These are phyloP conservation scores for Brachyopa scutellaris DNA, from an alignment of 2,888 invertebrate species.

Conservation along the genomic window DNA sequence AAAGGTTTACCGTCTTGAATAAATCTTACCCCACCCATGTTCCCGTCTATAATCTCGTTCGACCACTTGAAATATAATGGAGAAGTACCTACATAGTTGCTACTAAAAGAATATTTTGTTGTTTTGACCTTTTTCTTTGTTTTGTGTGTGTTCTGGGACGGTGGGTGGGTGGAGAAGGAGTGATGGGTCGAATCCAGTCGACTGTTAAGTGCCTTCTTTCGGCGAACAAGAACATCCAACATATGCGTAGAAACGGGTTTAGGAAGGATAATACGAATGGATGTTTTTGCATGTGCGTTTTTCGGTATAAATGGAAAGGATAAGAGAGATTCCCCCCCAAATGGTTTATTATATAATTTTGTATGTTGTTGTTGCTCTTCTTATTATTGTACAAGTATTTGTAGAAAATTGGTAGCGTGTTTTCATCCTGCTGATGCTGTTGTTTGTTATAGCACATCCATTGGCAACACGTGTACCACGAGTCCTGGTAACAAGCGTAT, in stretches of 20 bases:
- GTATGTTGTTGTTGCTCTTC: not conserved
- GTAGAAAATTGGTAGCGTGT: not conserved
- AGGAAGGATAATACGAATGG: conserved; percentile 12
- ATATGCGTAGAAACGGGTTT: conserved; percentile 39
- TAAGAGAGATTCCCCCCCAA: not conserved
- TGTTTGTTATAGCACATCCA: not conserved
- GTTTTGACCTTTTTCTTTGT: not conserved
- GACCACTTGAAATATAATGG: conserved; percentile 61
- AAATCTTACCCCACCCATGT: conserved; percentile 13
- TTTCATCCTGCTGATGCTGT: not conserved
- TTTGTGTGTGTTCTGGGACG: conserved; percentile 14
- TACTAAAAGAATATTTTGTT: conserved; percentile 39
- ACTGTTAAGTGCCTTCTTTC: conserved; percentile 58
- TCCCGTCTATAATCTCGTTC: conserved; percentile 32
- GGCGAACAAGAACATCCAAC: conserved; percentile 33
- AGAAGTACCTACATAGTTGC: conserved; percentile 36
- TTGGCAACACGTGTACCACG: conserved; percentile 20
- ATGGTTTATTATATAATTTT: conserved; percentile 36
- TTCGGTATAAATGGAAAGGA: not conserved
- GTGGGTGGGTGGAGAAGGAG: not conserved
- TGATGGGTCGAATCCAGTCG: conserved; percentile 28
- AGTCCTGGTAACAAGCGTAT: conserved; percentile 15
- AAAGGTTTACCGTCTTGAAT: conserved; percentile 65
- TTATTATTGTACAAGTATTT: conserved; percentile 9
- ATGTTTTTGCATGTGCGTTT: conserved; percentile 14